Percentiles rank a stretch among this genome's conserved stretches.
These are phyloP conservation scores for Subacronicta megacephala DNA, from an alignment of 2,888 invertebrate species.

Conservation along the genomic window DNA sequence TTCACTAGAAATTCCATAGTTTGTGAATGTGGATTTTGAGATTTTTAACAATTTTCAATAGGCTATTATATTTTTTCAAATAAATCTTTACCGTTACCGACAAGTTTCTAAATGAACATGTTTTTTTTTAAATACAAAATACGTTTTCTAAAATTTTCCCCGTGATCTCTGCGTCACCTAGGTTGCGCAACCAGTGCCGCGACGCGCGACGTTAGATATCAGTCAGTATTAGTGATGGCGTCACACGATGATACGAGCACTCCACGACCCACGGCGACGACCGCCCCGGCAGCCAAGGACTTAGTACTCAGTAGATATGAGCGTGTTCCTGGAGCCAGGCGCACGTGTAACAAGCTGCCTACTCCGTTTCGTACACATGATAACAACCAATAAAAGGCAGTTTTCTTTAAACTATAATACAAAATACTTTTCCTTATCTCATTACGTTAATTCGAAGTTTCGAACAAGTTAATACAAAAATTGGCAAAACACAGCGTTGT, in stretches of 20 bases:
- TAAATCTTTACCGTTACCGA: conserved; percentile 16
- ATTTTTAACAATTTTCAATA: too few species aligned
- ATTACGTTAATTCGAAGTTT: not conserved
- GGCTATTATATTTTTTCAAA: conserved; percentile 5
- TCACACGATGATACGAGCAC: not conserved
- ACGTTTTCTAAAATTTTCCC: conserved; percentile 24
- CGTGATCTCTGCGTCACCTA: conserved; percentile 17
- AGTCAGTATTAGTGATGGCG: not conserved
- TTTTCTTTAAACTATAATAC: not conserved
- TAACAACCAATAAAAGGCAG: conserved; percentile 15
- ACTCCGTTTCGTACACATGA: conserved; percentile 12
- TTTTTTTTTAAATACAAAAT: conserved; percentile 26
- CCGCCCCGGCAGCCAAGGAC: conserved; percentile 26
- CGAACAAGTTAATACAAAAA: not conserved
- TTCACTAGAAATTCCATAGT: too few species aligned
- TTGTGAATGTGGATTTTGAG: too few species aligned
- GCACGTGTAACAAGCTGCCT: conserved; percentile 6
- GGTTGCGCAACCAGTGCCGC: conserved; percentile 33
- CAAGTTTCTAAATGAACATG: conserved; percentile 49
- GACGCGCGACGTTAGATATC: conserved; percentile 14
- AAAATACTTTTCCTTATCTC: not conserved
- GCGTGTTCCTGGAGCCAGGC: not conserved
- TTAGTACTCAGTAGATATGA: not conserved
- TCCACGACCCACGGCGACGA: not conserved
- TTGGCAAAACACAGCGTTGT: not conserved